Conservation (phyloP, 2,888 invertebrate genomes). For the Macrophya alboannulata region DNA sequence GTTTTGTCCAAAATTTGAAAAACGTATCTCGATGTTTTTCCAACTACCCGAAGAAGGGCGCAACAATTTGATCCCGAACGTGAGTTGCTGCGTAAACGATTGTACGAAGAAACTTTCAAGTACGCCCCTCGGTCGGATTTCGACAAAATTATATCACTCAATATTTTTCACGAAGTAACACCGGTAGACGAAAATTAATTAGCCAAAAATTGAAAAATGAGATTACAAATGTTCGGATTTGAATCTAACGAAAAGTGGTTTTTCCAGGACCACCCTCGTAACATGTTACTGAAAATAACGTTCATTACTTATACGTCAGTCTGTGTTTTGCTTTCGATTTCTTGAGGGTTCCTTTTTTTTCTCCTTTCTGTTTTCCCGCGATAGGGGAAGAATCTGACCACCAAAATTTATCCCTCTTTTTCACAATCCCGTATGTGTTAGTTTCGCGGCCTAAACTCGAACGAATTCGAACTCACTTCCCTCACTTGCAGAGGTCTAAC, state of each 20-base stretch:
- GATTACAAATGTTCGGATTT: background rate
- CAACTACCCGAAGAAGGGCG: background rate
- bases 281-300: too few species aligned
- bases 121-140: background rate
- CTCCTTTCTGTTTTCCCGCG: background rate
- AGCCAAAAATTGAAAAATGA: background rate
- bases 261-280: background rate
- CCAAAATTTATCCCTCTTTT: background rate
- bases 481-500: conserved; percentile 43
- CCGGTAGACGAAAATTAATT: background rate
- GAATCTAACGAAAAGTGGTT: background rate
- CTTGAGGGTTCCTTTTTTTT: too few species aligned
- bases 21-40: background rate
- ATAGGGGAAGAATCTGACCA: background rate
- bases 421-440: background rate
- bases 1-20: background rate
- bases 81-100: background rate
- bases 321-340: too few species aligned
- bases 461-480: background rate
- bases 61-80: background rate
- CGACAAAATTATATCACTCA: background rate
- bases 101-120: background rate
- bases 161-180: background rate
- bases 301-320: too few species aligned
- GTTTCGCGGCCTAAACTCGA: background rate